Base-by-base conservation (phyloP, 2,888 invertebrate genomes). In the Diarsia brunnea region DNA sequence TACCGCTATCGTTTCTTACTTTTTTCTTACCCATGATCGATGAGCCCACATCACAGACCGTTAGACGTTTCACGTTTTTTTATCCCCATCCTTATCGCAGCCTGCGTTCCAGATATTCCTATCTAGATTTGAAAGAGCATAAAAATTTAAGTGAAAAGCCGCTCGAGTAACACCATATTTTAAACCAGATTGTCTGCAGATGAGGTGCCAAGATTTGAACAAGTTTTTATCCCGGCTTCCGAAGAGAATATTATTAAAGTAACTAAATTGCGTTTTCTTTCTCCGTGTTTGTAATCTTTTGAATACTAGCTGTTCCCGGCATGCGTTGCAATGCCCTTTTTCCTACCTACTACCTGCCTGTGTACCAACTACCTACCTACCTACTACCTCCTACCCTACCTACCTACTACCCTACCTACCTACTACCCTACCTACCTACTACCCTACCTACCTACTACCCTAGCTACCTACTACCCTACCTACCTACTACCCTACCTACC, bases 21-120 rank as follows among this genome's bases (percentile, higher is more conserved):
- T 64, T 73, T 67, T 67, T 65, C 45, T 63, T 53, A 14, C 88
- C 78, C 81, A 91, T 93, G 93, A 93, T 93, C 90, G 92, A 94
- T 93, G 90, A 85, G 79, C 81, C 85, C 81, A 69, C 78, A 84
- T 82, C 84, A 73, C 82, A 74, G 75, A 5, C 38, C 88, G 90
- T 92, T 91, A 92, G 82, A 87, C 82, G 45, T 86, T 88, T 90
- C 31, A 77, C 81, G 38, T 74, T 55, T 81, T 81, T 80, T 91
- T 87, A 88, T 88, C 88, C 83, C 64, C 64, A 55, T 79, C 81
- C 65, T 89, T 90, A 89, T 88, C 89, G 78, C 67, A 69, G 77
- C 80, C 66, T 68, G 31, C 82, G 73, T 64, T 49, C 71, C 77
- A 74, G 82, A 86, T 89, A 81, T 78, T 76, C 80, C 74, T 84